Conservation (phyloP, 1,140 invertebrate species). For the Coptotermes formosanus region DNA sequence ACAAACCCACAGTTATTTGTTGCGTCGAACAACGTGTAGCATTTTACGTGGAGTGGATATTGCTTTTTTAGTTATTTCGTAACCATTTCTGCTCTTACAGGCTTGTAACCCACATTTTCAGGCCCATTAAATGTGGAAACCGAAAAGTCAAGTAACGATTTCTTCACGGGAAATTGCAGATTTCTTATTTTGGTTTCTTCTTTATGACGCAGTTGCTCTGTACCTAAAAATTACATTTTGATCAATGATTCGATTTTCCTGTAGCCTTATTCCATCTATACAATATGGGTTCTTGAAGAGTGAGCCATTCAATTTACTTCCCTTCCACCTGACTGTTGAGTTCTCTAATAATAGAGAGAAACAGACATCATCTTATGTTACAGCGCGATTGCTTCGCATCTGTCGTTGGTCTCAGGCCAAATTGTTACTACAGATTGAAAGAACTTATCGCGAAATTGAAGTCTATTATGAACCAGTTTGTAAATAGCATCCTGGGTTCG, state of each 20-base stretch:
- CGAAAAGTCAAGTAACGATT: not conserved
- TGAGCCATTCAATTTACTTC: not conserved
- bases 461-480: not conserved
- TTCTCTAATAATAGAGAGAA: not conserved
- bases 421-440: not conserved
- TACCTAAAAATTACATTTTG: not conserved
- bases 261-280: slow-evolving; percentile 1
- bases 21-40: too few relatives aligned
- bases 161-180: not conserved
- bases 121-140: not conserved
- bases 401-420: not conserved
- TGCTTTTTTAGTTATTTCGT: too few relatives aligned
- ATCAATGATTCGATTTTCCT: slow-evolving; percentile 2
- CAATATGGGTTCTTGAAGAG: not conserved
- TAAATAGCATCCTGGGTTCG: too few relatives aligned
- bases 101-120: not conserved
- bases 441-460: not conserved
- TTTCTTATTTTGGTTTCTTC: not conserved
- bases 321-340: not conserved
- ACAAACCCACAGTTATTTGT: too few relatives aligned
- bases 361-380: not conserved
- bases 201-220: not conserved
- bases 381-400: not conserved
- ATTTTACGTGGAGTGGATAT: too few relatives aligned
- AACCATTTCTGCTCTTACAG: too few relatives aligned